phyloP scores from a whole-genome alignment of 2,888 invertebrate species.

The Andrena hattorfiana region DNA sequence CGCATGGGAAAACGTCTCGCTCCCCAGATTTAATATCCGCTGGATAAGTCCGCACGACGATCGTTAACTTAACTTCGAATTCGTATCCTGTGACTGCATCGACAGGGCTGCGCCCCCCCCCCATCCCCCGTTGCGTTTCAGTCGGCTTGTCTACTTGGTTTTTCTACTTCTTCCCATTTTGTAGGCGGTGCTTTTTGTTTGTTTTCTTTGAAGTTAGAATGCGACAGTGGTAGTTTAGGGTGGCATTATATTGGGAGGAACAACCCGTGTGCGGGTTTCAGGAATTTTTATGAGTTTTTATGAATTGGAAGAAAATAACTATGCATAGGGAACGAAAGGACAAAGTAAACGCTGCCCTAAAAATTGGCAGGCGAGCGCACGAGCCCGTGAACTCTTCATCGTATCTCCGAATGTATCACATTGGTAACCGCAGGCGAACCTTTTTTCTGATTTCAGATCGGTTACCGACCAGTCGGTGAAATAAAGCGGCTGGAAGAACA shows the following conservation, averaged over 20 bases:
- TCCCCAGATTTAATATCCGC: constrained; percentile 74
- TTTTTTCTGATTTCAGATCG: constrained; percentile 70
- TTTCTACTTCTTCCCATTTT: not conserved
- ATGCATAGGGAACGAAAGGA: too few species aligned
- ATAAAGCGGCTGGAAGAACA: constrained; percentile 59
- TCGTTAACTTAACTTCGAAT: constrained; percentile 64
- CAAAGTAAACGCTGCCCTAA: not conserved
- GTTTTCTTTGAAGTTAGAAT: not conserved
- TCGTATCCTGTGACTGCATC: constrained; percentile 52
- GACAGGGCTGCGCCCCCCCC: too few species aligned
- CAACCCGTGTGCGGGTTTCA: too few species aligned
- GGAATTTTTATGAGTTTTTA: too few species aligned
- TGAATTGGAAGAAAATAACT: too few species aligned
- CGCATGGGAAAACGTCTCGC: constrained; percentile 74
- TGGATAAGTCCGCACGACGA: constrained; percentile 58
- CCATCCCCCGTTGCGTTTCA: constrained; percentile 8
- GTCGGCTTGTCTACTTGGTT: not conserved
- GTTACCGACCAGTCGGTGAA: constrained; percentile 62
- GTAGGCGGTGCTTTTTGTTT: not conserved
- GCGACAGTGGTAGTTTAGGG: too few species aligned
- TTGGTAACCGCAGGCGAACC: constrained; percentile 27
- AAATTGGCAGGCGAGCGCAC: not conserved
- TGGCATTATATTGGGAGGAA: too few species aligned
- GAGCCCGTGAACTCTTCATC: not conserved
- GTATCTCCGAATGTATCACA: constrained; percentile 27